phyloP scores from a whole-genome alignment of 64 coral and sea anemone genomes.

The Dendronephthya gigantea region DNA sequence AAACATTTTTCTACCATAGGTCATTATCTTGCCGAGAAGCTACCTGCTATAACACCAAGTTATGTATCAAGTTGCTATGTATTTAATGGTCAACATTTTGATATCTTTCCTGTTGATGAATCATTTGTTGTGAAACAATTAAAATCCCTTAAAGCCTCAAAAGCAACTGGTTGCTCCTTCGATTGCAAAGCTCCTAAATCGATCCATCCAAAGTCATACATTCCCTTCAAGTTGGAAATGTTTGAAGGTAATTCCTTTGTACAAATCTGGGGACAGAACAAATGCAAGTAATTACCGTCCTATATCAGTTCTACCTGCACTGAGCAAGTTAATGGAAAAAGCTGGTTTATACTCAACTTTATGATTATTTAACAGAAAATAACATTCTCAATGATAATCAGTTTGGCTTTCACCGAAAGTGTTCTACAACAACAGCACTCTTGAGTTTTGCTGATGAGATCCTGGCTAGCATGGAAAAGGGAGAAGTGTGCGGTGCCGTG shows the following conservation, averaged over 20 bases:
- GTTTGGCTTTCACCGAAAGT: background rate
- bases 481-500: too few relatives aligned
- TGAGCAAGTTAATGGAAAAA: background rate
- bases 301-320: background rate
- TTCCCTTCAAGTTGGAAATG: constrained; percentile 13
- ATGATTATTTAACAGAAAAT: constrained; percentile 16
- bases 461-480: too few relatives aligned
- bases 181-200: constrained; percentile 6
- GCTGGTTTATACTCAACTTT: background rate
- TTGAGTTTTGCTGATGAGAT: background rate
- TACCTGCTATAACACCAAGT: constrained; percentile 12
- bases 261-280: background rate
- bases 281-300: constrained; percentile 1
- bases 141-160: constrained; percentile 8
- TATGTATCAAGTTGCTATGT: background rate
- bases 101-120: constrained; percentile 18
- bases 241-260: background rate
- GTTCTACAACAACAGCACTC: background rate
- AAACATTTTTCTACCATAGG: constrained; percentile 27
- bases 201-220: constrained; percentile 11
- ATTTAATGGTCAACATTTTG: background rate
- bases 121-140: constrained; percentile 17
- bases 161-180: background rate
- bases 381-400: constrained; percentile 20
- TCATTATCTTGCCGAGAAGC: background rate